Conservation (phyloP, 2,888 invertebrate genomes). For the Rhimphoctona megacephalus region DNA sequence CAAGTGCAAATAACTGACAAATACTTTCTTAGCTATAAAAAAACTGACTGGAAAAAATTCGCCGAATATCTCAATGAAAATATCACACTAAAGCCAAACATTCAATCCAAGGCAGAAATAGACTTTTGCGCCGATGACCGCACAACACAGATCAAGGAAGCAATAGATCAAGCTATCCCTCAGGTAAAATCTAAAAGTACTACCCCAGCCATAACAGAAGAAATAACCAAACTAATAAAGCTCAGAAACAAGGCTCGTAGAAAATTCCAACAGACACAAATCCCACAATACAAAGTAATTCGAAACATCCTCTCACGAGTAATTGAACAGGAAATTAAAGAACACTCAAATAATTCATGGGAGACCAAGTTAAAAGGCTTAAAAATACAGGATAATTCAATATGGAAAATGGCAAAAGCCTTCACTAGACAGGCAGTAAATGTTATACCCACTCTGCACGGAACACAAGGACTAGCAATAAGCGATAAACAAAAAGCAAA, state of each 20-base stretch:
- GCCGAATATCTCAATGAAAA: neutral
- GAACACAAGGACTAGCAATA: no score
- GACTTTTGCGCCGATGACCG: neutral
- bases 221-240: no score
- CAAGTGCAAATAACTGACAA: neutral
- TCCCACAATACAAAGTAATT: neutral
- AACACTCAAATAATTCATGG: constrained; percentile 25
- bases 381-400: constrained; percentile 43
- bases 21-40: neutral
- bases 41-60: constrained; percentile 33
- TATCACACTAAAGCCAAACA: neutral
- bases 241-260: neutral
- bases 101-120: neutral
- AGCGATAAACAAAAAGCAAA: constrained; percentile 61
- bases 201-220: no score
- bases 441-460: no score
- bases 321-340: neutral
- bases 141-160: neutral
- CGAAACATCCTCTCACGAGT: neutral
- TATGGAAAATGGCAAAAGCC: constrained; percentile 65
- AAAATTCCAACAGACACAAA: neutral
- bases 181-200: neutral
- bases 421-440: no score
- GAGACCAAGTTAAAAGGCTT: constrained; percentile 21
- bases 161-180: neutral